These are phyloP conservation scores for Chironex yamaguchii DNA, from an alignment of 30 jellyfish, hydroid and myxozoan species.

Conservation along the genomic window DNA sequence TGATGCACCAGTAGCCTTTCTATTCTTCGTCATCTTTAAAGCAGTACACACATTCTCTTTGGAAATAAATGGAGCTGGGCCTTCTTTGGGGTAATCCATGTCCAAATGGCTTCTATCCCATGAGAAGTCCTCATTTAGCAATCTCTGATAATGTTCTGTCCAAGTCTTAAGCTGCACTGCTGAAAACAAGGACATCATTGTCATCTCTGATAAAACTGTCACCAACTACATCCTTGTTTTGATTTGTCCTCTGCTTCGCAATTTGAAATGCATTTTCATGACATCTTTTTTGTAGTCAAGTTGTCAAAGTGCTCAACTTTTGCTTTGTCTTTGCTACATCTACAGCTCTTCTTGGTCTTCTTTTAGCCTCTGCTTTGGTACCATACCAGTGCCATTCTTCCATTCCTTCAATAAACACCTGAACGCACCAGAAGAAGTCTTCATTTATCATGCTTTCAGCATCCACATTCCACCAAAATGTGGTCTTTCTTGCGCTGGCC, in stretches of 20 bases:
- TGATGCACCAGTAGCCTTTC: constrained; percentile 6
- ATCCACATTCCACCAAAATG: too few relatives aligned
- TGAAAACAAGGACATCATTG: neutral
- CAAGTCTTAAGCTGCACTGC: neutral
- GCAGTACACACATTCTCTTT: neutral
- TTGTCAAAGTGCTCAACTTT: too few relatives aligned
- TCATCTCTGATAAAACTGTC: neutral
- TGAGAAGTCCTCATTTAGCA: constrained; percentile 1
- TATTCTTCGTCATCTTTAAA: neutral
- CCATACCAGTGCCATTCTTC: too few relatives aligned
- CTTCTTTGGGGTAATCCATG: neutral
- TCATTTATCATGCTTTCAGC: too few relatives aligned
- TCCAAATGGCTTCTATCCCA: constrained; percentile 6
- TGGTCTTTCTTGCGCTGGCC: too few relatives aligned
- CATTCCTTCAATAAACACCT: too few relatives aligned
- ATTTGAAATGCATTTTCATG: too few relatives aligned
- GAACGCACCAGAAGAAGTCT: too few relatives aligned
- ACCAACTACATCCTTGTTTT: constrained; percentile 2
- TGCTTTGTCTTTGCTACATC: too few relatives aligned
- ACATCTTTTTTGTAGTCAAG: too few relatives aligned
- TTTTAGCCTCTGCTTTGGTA: too few relatives aligned
- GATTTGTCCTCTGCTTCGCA: neutral
- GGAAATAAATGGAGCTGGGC: neutral
- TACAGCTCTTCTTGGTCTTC: too few relatives aligned
- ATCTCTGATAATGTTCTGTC: constrained; percentile 8